A percentile compares a stretch with the other conserved stretches of the same genome.
Conservation (phyloP, 2,113 vertebrate species). For the Pygoscelis adeliae region DNA sequence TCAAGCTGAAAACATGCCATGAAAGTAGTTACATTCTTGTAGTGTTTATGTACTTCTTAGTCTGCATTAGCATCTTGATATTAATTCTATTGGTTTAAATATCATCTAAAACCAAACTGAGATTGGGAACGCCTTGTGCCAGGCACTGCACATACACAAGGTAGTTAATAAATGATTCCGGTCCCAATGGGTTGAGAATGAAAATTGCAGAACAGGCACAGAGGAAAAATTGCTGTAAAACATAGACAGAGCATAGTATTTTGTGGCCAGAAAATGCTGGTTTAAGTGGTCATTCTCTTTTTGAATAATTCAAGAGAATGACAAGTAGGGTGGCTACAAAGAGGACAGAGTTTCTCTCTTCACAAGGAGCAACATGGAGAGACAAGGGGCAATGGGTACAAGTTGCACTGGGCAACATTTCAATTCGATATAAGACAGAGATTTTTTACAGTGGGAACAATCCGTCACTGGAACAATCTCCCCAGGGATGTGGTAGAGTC, state of each 20-base stretch:
- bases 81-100: not conserved
- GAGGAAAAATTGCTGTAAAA: not conserved
- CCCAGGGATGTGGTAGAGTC: not conserved
- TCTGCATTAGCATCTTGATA: not conserved
- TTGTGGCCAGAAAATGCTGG: not conserved
- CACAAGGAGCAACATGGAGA: not conserved
- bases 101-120: not conserved
- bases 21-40: not conserved
- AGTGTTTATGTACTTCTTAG: not conserved
- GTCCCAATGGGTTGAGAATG: not conserved
- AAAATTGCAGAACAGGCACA: not conserved
- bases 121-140: accelerated
- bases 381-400: not conserved
- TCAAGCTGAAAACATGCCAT: not conserved
- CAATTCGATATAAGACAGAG: not conserved
- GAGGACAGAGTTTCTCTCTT: not conserved
- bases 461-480: not conserved
- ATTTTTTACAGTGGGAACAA: not conserved
- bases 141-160: not conserved
- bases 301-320: not conserved
- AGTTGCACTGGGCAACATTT: not conserved
- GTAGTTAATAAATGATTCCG: not conserved
- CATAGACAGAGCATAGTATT: not conserved
- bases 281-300: not conserved
- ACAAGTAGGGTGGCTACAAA: not conserved